Evolutionary conservation across 2,888 invertebrate species (phyloP).

Genomic region (Diaphora mendica): DNA sequence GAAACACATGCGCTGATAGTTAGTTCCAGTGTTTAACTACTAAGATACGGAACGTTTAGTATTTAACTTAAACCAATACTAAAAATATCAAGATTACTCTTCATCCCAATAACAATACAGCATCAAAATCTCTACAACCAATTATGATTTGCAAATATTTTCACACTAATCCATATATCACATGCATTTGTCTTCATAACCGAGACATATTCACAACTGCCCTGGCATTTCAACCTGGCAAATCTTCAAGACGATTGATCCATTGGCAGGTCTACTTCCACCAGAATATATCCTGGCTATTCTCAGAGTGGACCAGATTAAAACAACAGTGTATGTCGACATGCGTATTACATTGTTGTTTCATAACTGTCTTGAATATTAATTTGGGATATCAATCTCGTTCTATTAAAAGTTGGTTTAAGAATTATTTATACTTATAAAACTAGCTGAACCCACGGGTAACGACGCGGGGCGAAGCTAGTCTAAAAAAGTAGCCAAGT

Average conservation of each 20-base stretch:
- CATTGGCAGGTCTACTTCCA: slow-evolving; percentile 45
- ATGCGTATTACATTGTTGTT: slow-evolving; percentile 16
- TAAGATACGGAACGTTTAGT: no score
- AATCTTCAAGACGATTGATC: slow-evolving; percentile 44
- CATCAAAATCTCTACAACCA: not conserved
- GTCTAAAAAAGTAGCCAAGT: no score
- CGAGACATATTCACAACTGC: slow-evolving; percentile 1
- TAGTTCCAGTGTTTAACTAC: no score
- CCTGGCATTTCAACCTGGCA: slow-evolving; percentile 48
- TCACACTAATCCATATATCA: not conserved
- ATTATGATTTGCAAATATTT: not conserved
- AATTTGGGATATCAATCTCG: slow-evolving; percentile 15
- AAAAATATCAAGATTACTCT: no score
- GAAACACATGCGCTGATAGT: no score
- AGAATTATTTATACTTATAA: not conserved
- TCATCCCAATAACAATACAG: not conserved
- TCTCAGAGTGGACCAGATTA: slow-evolving; percentile 9
- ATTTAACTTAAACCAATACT: no score
- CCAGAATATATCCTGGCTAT: slow-evolving; percentile 4
- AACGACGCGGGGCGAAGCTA: no score
- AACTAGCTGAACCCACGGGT: no score
- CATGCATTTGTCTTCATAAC: not conserved
- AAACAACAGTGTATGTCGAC: slow-evolving; percentile 9
- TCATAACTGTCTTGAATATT: slow-evolving; percentile 11
- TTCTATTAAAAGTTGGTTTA: slow-evolving; percentile 1